phyloP scores from a whole-genome alignment of 1,140 invertebrate species.

The Diorhabda carinulata region DNA sequence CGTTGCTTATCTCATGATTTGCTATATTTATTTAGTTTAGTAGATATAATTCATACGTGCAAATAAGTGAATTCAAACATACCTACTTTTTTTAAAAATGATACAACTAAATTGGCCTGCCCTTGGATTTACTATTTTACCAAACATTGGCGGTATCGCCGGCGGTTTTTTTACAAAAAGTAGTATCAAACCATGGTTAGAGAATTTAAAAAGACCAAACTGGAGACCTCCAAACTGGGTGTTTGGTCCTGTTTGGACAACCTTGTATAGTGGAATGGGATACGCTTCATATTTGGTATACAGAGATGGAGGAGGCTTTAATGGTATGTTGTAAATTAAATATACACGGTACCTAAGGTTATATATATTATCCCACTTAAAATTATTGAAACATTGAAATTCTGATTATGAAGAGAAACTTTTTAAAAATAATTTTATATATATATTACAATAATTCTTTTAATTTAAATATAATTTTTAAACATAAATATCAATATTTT shows the following conservation, averaged over 20 bases:
- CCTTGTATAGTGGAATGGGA: constrained; percentile 3
- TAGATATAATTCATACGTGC: no score
- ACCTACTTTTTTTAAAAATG: constrained; percentile 19
- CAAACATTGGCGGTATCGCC: constrained; percentile 6
- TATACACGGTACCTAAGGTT: no score
- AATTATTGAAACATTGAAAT: no score
- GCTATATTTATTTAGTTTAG: no score
- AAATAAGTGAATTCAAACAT: no score
- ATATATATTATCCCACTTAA: no score
- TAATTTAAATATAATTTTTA: no score
- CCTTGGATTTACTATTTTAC: constrained; percentile 39
- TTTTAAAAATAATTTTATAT: constrained; percentile 25
- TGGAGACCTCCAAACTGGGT: not conserved
- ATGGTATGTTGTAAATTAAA: constrained; percentile 47
- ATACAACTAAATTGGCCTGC: constrained; percentile 28
- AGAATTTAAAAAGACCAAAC: constrained; percentile 6
- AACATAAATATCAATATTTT: no score
- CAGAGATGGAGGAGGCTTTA: constrained; percentile 68
- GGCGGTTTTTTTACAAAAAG: not conserved
- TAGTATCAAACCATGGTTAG: constrained; percentile 4
- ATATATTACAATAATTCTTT: no score
- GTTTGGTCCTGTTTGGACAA: constrained; percentile 8
- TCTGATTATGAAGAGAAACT: constrained; percentile 29
- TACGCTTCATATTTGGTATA: constrained; percentile 29
- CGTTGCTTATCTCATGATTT: no score